Evolutionary conservation across 92 coral and sea anemone species (phyloP), one percentile per base, ranked within the genome.

Genomic region (Galaxea fascicularis): DNA sequence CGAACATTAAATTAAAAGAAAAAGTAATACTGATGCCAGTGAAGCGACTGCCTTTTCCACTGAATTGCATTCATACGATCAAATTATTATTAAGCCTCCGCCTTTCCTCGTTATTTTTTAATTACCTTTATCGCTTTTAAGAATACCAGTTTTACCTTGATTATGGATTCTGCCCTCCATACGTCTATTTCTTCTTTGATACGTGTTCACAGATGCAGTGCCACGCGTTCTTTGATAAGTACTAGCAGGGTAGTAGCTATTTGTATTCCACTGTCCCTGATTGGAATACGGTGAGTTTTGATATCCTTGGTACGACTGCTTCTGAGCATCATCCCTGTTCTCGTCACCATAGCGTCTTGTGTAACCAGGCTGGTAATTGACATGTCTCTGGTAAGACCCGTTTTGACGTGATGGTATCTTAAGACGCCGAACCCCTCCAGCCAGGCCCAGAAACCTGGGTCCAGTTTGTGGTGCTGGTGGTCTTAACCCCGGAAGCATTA

Each of bases 401-500:
- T 71, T 27, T 25, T 45, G 77, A 11, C 27, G 53, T 56, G 70
- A 9, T 39, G 78, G 70, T 54, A 58, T 26, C 16, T 45, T 35
- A 26, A 70, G 45, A 9, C 69, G 68, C 10, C 68, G 78, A 20
- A 12, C 16, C 16, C 59, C 78, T 15, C 24, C 20, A 17, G 25
- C 18, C 12, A 68, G 35, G 41, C 12, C 71, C 13, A 58, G 57
- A 54, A 22, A 45, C 8, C 41, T 4, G 26, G 66, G 59, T 24
- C 78, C 53, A 9, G 39, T 39, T n/a, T 60, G 25, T 8, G 9
- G 69, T 26, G 66, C 77, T 0, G 89, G 87, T 76, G 89, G 91
- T 44, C 25, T 78, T 14, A 72, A 35, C 35, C 91, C 94, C n/a
- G 94, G 94, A 21, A 91, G 86, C 77, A 84, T 68, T n/a, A 78